Conservation (phyloP, 2,113 vertebrate genomes). For the Jacana jacana region DNA sequence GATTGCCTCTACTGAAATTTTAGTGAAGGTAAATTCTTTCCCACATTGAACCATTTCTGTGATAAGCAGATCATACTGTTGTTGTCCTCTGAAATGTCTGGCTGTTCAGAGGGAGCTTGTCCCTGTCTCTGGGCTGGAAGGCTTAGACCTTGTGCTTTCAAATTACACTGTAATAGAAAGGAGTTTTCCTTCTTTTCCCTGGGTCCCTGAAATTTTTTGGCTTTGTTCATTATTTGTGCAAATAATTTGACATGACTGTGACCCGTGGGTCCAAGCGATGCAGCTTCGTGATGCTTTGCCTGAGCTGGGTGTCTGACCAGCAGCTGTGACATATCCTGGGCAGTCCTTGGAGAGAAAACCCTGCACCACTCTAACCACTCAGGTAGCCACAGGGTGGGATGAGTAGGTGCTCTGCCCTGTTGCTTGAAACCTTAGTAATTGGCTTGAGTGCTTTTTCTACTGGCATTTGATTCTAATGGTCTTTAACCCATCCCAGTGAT, state of each 20-base stretch:
- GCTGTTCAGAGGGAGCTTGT: not conserved
- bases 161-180: not conserved
- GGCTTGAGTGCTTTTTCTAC: not conserved
- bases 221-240: not conserved
- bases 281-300: not conserved
- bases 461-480: not conserved
- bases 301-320: not conserved
- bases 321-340: rapidly evolving
- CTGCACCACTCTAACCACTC: rapidly evolving
- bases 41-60: not conserved
- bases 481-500: not conserved
- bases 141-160: not conserved
- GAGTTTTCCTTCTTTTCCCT: not conserved
- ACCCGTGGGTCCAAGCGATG: rapidly evolving
- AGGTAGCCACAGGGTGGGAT: no score
- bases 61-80: not conserved
- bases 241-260: not conserved
- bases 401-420: not conserved
- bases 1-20: not conserved
- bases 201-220: not conserved
- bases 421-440: not conserved
- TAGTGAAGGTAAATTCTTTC: not conserved
- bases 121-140: rapidly evolving
- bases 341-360: not conserved
- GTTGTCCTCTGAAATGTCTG: not conserved